Evolutionary conservation across 2,113 vertebrate genomes (phyloP).

Genomic region (Scalopus aquaticus): DNA sequence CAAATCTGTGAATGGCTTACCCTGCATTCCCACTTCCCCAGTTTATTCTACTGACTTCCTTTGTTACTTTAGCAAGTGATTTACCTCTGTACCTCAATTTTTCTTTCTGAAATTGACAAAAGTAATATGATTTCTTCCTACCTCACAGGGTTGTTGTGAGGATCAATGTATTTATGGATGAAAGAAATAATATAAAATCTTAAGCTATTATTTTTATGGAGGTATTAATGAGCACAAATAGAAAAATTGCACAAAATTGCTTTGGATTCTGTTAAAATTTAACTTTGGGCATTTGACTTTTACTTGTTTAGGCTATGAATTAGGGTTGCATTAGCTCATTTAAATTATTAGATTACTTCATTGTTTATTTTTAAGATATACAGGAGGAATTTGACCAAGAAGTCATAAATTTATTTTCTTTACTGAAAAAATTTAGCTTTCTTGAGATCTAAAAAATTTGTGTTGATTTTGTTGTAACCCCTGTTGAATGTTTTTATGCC

Average conservation of each 20-base stretch:
- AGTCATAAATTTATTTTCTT: slow-evolving; percentile 59
- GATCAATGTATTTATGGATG: slow-evolving; percentile 71
- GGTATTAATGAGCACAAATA: slow-evolving; percentile 53
- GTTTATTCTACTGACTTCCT: slow-evolving; percentile 35
- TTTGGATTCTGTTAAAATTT: slow-evolving; percentile 67
- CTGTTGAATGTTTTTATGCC: slow-evolving; percentile 83
- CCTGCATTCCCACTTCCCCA: not conserved
- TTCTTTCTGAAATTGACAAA: slow-evolving; percentile 50
- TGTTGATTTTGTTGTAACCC: slow-evolving; percentile 78
- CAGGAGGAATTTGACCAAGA: slow-evolving; percentile 59
- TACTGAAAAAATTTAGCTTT: slow-evolving; percentile 64
- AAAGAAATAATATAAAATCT: slow-evolving; percentile 60
- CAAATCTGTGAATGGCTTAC: slow-evolving; percentile 12
- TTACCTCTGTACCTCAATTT: slow-evolving; percentile 53
- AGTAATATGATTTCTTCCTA: slow-evolving; percentile 66
- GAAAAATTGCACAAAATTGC: slow-evolving; percentile 46
- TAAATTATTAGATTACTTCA: slow-evolving; percentile 56
- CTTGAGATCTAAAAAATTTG: slow-evolving; percentile 69
- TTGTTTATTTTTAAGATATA: slow-evolving; percentile 60
- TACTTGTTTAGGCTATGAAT: slow-evolving; percentile 48
- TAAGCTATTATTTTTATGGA: slow-evolving; percentile 60
- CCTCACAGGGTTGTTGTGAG: slow-evolving; percentile 81
- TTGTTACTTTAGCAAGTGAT: slow-evolving; percentile 52
- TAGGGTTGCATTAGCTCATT: slow-evolving; percentile 38
- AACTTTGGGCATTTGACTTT: slow-evolving; percentile 43